Base-by-base conservation (phyloP, 2,113 vertebrate genomes). In the Diphyllodes magnificus region DNA sequence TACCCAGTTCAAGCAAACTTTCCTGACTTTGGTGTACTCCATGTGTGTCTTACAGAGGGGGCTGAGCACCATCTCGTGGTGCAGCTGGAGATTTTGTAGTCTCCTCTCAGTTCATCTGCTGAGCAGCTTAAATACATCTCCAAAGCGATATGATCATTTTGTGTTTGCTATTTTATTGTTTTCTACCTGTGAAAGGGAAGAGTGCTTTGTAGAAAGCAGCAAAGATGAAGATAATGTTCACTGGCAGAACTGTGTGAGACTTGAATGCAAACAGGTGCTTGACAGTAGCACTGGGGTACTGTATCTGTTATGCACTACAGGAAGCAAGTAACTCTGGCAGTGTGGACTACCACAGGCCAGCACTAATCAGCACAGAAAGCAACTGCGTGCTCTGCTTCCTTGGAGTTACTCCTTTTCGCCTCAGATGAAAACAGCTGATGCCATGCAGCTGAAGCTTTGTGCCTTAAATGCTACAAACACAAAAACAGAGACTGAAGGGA, bases 31-130 rank as follows among this genome's bases (percentile, higher is more conserved):
- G 23, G 9, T 72, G 21, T 45, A 21, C 30, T 59, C 20, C 22
- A 3, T 35, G n/a, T 22, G 7, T 39, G 17, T 47, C 31, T 50
- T 40, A 21, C 18, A 59, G 78, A 88, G 51, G 35, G 28, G 27
- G 11, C 63, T 86, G 87, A 94, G 85, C 90, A 96, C 91, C 92
- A 95, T 53, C 96, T 96, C 6, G 82, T 90, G 94, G 95, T 78
- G 24, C 33, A 77, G 66, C 15, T 51, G 60, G 30, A 86, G 82
- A 80, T 73, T 90, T 76, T 69, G 30, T 57, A 14, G 21, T 75
- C 18, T 57, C 1, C 44, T 70, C 14, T 82, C n/a, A 18, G 13
- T 65, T 88, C 21, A 5, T 19, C 21, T 31, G 44, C 47, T 66
- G 60, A 90, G 68, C 28, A 64, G 35, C 27, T 56, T 42, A 83